Percentiles rank a stretch among this genome's conserved stretches.
Conservation (phyloP, 2,797 vertebrate genomes). For the Lophotriccus pileatus region DNA sequence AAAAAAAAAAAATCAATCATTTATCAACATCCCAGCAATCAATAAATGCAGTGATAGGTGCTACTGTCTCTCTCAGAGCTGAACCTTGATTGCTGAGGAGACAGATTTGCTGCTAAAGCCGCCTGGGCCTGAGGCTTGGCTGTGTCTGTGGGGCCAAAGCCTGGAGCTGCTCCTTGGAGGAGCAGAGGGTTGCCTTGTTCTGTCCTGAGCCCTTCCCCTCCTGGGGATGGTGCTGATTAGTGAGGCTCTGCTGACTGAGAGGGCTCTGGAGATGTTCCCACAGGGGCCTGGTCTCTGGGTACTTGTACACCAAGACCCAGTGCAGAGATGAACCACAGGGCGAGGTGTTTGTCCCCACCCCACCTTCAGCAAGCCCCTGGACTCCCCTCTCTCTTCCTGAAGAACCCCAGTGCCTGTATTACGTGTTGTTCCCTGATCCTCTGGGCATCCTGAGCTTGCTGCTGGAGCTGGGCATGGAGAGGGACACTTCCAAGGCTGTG, state of each 20-base stretch:
- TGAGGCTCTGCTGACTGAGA: background rate
- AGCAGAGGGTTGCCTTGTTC: background rate
- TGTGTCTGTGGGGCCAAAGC: background rate
- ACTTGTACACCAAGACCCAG: background rate
- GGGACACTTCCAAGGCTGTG: background rate
- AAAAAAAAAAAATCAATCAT: conserved; percentile 17
- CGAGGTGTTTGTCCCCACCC: background rate
- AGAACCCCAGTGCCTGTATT: accelerated
- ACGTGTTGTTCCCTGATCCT: background rate
- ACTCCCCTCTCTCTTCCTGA: background rate
- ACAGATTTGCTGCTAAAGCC: background rate
- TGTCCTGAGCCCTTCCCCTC: background rate
- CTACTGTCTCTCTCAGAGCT: background rate
- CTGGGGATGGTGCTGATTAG: accelerated
- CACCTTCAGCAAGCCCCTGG: background rate
- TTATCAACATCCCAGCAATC: conserved; percentile 24
- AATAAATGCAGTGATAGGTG: conserved; percentile 38
- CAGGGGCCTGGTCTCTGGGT: accelerated
- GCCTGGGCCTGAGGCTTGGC: background rate
- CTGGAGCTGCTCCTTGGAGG: background rate
- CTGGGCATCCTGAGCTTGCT: background rate
- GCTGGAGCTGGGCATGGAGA: background rate
- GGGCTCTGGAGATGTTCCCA: background rate
- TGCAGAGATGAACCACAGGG: background rate
- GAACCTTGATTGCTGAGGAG: background rate